Evolutionary conservation across 2,113 vertebrate genomes (phyloP).

Genomic region (Dipodomys merriami): DNA sequence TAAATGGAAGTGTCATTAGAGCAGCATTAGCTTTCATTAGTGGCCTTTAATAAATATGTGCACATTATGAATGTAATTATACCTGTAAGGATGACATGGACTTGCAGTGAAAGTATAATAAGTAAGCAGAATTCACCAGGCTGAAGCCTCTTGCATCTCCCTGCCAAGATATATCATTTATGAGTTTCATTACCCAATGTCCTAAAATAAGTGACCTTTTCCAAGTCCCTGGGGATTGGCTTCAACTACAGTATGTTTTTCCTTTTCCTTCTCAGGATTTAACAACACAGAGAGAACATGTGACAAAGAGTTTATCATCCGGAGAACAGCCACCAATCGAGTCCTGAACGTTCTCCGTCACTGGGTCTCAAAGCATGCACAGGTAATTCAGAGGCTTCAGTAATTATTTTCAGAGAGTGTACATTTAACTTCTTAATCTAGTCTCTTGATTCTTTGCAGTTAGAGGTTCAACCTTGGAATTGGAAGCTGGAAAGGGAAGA

Average conservation of each 20-base stretch:
- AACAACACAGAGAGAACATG: conserved; percentile 95
- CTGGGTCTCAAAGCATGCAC: conserved; percentile 99
- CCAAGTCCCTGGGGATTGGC: neutral
- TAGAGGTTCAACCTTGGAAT: neutral
- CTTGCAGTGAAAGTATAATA: neutral
- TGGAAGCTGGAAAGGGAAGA: neutral
- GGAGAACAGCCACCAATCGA: conserved; percentile 97
- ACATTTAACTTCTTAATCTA: neutral
- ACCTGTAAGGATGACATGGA: neutral
- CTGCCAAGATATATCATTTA: neutral
- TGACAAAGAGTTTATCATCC: conserved; percentile 99
- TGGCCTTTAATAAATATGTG: conserved; percentile 16
- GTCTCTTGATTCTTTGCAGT: neutral
- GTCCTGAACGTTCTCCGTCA: conserved; percentile 99
- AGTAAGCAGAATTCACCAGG: neutral
- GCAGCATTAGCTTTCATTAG: neutral
- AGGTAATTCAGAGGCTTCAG: conserved; percentile 86
- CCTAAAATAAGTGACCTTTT: conserved; percentile 56
- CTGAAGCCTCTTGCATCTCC: neutral
- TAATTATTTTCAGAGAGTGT: neutral
- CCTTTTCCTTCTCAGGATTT: conserved; percentile 88
- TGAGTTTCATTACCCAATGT: neutral
- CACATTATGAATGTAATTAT: conserved; percentile 16
- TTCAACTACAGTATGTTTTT: conserved; percentile 4
- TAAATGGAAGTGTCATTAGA: neutral